These are phyloP conservation scores for Drosophila jambulina DNA, from an alignment of 1,140 invertebrate species.

Conservation along the genomic window DNA sequence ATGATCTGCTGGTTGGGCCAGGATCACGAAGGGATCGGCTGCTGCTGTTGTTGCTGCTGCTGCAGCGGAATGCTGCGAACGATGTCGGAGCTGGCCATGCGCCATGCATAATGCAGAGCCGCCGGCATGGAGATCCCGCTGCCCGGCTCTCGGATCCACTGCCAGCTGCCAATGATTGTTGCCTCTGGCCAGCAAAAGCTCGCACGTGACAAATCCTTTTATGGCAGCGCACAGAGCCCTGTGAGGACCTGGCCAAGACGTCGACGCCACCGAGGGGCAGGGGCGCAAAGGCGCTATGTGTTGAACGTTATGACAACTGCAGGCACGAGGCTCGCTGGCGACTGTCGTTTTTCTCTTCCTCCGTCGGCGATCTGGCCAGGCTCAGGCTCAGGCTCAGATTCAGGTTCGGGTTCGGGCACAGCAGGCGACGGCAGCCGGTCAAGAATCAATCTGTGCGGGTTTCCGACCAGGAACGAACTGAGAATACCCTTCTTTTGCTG, in stretches of 20 bases:
- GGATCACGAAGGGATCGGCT: constrained; percentile 18
- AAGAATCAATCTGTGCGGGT: constrained; percentile 42
- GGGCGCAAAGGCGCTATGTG: constrained; percentile 54
- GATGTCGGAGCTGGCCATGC: constrained; percentile 42
- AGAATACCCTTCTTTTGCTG: constrained; percentile 24
- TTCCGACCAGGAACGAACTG: constrained; percentile 1
- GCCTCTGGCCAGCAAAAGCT: constrained; percentile 83
- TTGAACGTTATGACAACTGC: constrained; percentile 82
- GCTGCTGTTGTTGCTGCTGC: not conserved
- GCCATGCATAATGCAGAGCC: constrained; percentile 80
- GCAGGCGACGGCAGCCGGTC: constrained; percentile 61
- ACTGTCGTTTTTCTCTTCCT: constrained; percentile 39
- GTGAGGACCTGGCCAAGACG: constrained; percentile 11
- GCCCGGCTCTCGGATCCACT: constrained; percentile 3
- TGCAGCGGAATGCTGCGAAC: constrained; percentile 65
- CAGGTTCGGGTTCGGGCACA: constrained; percentile 40
- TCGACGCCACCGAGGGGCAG: constrained; percentile 46
- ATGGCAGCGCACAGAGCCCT: constrained; percentile 68
- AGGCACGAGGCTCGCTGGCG: constrained; percentile 73
- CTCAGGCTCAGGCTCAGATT: constrained; percentile 14
- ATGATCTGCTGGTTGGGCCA: constrained; percentile 53
- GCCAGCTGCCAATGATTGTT: constrained; percentile 73
- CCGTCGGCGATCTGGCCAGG: constrained; percentile 42
- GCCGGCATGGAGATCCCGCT: constrained; percentile 3
- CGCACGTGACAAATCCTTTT: constrained; percentile 85